Evolutionary conservation across 1,140 invertebrate species (phyloP), one percentile per base, ranked within the genome.

Genomic region (Pararge aegeria): DNA sequence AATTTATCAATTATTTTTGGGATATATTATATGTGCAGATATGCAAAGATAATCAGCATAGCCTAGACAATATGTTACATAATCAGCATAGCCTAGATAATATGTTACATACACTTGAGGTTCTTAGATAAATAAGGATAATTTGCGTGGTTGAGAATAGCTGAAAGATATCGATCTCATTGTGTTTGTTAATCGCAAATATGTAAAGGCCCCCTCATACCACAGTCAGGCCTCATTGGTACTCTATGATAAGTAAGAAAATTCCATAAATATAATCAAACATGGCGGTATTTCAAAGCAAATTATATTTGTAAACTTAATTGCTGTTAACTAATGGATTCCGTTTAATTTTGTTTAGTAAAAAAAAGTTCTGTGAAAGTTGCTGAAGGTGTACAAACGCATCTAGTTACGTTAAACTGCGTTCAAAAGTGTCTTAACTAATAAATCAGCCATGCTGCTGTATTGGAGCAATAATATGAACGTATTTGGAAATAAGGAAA

Each of bases 141-240:
- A 64, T 60, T 60, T 56, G 53, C 48, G 49, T 54, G 44, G 48
- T 64, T 64, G 52, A 24, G 24, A 59, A 57, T 29, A 56, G 55
- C 48, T 34, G 50, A 55, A 38, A 40, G 59, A 64, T 67, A 67
- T 67, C 42, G 52, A 67, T 63, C 51, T 54, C 51, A 54, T n/a
- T 66, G 44, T 66, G 15, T 56, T 62, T 52, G 60, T 56, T 42
- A 21, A 63, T 53, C 21, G 34, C 30, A 66, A 53, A 65, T 51
- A 46, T 46, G 38, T 42, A 55, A 54, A 44, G 27, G 16, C 9
- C n/a, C 3, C 10, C 18, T 15, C 38, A 59, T 46, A 52, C 49
- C 21, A 15, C 13, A 34, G 5, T 12, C 10, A 34, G 10, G 30
- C 30, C 7, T 34, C 10, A 34, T 34, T 34, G 10, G 5, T 27